Conservation (phyloP, 1,140 invertebrate genomes). For the Lethrus apterus region DNA sequence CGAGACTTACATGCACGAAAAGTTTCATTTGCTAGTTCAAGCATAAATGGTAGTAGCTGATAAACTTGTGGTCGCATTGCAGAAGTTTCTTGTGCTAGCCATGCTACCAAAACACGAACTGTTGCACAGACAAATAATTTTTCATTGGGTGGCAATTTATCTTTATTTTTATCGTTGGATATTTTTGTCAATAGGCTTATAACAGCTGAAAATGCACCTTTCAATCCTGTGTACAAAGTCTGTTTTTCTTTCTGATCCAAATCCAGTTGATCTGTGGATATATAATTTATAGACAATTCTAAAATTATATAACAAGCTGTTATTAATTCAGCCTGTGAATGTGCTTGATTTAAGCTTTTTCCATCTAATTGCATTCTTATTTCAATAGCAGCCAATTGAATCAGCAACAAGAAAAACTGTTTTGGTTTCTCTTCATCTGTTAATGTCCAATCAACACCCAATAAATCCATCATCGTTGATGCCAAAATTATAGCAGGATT, state of each 20-base stretch:
- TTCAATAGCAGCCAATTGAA: constrained; percentile 85
- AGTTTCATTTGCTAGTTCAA: constrained; percentile 71
- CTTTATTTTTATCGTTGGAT: constrained; percentile 61
- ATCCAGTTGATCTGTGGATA: constrained; percentile 72
- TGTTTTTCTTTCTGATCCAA: constrained; percentile 85
- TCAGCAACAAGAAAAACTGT: constrained; percentile 73
- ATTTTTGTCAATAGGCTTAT: constrained; percentile 65
- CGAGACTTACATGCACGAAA: constrained; percentile 63
- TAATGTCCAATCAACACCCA: constrained; percentile 79
- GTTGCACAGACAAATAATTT: constrained; percentile 75
- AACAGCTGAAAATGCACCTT: constrained; percentile 80
- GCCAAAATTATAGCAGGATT: constrained; percentile 80
- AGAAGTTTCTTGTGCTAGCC: constrained; percentile 87
- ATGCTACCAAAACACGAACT: constrained; percentile 74
- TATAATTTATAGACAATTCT: constrained; percentile 72
- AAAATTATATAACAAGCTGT: constrained; percentile 77
- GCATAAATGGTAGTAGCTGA: constrained; percentile 67
- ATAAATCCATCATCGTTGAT: constrained; percentile 66
- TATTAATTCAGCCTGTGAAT: constrained; percentile 66
- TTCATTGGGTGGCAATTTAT: constrained; percentile 51
- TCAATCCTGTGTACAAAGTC: constrained; percentile 80
- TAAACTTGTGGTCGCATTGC: constrained; percentile 79
- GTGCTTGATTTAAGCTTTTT: constrained; percentile 69
- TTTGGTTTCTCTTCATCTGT: constrained; percentile 70
- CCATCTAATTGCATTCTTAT: constrained; percentile 88